Evolutionary conservation across 2,888 invertebrate species (phyloP), one percentile per base, ranked within the genome.

Genomic region (Cataglyphis livida): DNA sequence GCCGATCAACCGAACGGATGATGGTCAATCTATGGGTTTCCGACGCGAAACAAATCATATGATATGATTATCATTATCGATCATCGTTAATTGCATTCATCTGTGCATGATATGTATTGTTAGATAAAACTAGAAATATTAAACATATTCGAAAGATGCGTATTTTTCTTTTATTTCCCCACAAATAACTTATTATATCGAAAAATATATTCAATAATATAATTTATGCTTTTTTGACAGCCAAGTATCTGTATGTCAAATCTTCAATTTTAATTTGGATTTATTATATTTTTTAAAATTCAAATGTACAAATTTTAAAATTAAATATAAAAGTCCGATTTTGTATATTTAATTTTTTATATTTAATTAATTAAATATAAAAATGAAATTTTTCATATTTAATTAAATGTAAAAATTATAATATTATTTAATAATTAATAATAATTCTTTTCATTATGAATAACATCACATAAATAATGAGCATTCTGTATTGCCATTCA

Each of bases 11-110:
- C 25, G 35, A 78, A 66, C 10, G 44, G 59, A n/a, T 41, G 74
- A 59, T 25, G 12, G 12, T 25, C 38, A 61, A n/a, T 51, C 28
- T 61, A 65, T 25, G 15, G n/a, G 48, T 28, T 79, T 68, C 59
- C 44, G 54, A 28, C 54, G 62, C 10, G 5, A 41, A 81, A 81
- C 64, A 61, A 71, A 81, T 83, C 68, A 79, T 57, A 57, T 9
- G 18, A 32, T 82, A 41, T 10, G 76, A 66, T 65, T 51, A 79
- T 79, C 38, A 12, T 25, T 48, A 82, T 61, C 82, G 38, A 66
- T 59, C 41, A 61, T 5, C 41, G 68, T n/a, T 57, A 48, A 57
- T 75, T 48, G 32, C 10, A 5, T 6, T 44, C 48, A 74, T 76
- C 57, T 66, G 66, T 35, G 10, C 21, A 41, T n/a, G 4, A 54